A percentile compares a stretch with the other conserved stretches of the same genome.
These are phyloP conservation scores for Ephestia elutella DNA, from an alignment of 1,140 invertebrate genomes.

Conservation along the genomic window DNA sequence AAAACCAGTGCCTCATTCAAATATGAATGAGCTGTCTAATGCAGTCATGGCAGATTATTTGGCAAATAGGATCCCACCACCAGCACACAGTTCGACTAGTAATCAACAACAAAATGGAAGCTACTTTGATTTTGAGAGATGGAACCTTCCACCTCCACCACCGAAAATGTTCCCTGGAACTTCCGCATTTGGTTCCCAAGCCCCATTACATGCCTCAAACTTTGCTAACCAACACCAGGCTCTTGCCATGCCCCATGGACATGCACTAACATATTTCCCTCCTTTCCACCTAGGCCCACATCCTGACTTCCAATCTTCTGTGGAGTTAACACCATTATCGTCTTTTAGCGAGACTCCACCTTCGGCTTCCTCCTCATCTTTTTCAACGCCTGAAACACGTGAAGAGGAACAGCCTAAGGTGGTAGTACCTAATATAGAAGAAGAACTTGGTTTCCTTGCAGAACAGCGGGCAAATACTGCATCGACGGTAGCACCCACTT, in stretches of 20 bases:
- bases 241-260: slow-evolving; percentile 77
- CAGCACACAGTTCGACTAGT: slow-evolving; percentile 79
- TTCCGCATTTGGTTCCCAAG: slow-evolving; percentile 74
- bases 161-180: slow-evolving; percentile 79
- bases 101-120: slow-evolving; percentile 79
- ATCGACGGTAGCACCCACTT: slow-evolving; percentile 72
- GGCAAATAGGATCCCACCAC: slow-evolving; percentile 78
- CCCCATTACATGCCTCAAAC: slow-evolving; percentile 74
- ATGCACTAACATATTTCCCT: slow-evolving; percentile 81
- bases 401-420: slow-evolving; percentile 84
- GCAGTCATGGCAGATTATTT: slow-evolving; percentile 76
- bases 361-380: slow-evolving; percentile 73
- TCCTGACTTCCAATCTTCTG: slow-evolving; percentile 79
- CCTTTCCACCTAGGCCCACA: slow-evolving; percentile 80
- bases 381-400: slow-evolving; percentile 73
- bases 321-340: slow-evolving; percentile 78
- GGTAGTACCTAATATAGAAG: slow-evolving; percentile 89
- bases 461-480: slow-evolving; percentile 76
- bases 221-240: slow-evolving; percentile 79
- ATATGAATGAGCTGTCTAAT: slow-evolving; percentile 72
- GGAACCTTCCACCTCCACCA: slow-evolving; percentile 80
- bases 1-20: slow-evolving; percentile 62
- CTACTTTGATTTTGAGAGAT: slow-evolving; percentile 83
- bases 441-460: slow-evolving; percentile 85
- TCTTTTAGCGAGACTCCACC: slow-evolving; percentile 76